phyloP scores from a whole-genome alignment of 2,113 vertebrate genomes.

The Pangasianodon gigas region DNA sequence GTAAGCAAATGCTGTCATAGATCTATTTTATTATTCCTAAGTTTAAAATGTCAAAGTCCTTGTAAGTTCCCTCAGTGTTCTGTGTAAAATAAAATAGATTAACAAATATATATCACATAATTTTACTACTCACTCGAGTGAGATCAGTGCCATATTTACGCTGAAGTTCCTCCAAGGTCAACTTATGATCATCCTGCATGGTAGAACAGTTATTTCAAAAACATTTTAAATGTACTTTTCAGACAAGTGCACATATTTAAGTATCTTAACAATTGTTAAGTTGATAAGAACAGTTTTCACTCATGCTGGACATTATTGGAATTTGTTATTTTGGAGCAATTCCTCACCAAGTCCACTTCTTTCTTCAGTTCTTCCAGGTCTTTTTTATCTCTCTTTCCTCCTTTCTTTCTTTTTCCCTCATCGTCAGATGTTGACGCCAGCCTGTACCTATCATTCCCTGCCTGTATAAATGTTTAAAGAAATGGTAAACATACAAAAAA shows the following conservation, averaged over 20 bases:
- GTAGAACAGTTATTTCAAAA: slow-evolving; percentile 26
- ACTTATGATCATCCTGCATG: slow-evolving; percentile 91
- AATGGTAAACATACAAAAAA: not conserved
- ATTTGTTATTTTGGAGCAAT: not conserved
- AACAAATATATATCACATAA: not conserved
- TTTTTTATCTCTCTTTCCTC: slow-evolving; percentile 71
- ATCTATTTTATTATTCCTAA: not conserved
- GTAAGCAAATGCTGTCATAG: not conserved
- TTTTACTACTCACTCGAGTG: slow-evolving; percentile 74
- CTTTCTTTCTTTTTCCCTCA: slow-evolving; percentile 72
- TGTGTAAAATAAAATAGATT: not conserved
- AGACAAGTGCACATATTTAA: not conserved
- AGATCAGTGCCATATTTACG: slow-evolving; percentile 92
- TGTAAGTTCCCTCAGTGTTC: not conserved
- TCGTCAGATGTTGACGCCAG: slow-evolving; percentile 87
- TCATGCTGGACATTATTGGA: not conserved
- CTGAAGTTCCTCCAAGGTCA: slow-evolving; percentile 90
- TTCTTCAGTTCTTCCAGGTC: slow-evolving; percentile 96
- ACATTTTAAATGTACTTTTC: not conserved
- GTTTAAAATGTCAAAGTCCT: not conserved
- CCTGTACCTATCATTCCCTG: slow-evolving; percentile 86
- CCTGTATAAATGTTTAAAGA: slow-evolving; percentile 54
- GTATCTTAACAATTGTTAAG: not conserved
- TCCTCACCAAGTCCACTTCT: slow-evolving; percentile 88
- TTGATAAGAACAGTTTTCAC: not conserved